These are phyloP conservation scores for Argopecten irradians DNA, from an alignment of 1,140 invertebrate genomes.

Conservation along the genomic window DNA sequence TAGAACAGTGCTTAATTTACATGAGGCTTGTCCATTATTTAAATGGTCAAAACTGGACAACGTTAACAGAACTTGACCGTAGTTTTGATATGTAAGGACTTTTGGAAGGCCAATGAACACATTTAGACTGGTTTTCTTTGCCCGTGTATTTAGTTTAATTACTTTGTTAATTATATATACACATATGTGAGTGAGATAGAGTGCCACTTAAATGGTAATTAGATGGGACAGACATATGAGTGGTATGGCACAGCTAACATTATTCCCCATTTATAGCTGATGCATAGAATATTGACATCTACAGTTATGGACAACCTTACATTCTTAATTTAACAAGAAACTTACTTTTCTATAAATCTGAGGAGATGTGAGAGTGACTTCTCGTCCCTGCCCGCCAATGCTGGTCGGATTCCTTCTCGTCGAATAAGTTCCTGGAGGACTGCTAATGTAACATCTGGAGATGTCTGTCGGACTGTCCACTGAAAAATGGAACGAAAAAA, in stretches of 20 bases:
- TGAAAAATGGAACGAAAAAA: slow-evolving; percentile 55
- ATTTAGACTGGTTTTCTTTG: too few relatives aligned
- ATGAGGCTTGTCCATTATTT: too few relatives aligned
- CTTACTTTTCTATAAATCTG: slow-evolving; percentile 82
- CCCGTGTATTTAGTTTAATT: too few relatives aligned
- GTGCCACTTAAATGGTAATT: neutral
- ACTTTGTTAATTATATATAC: neutral
- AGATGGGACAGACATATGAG: neutral
- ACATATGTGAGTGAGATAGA: neutral
- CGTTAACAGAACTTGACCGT: too few relatives aligned
- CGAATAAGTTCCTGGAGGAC: slow-evolving; percentile 87
- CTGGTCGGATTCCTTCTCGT: slow-evolving; percentile 76
- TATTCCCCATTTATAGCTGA: neutral
- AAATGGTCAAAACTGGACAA: too few relatives aligned
- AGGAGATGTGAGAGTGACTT: slow-evolving; percentile 83
- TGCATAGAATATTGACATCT: neutral
- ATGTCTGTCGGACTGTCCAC: slow-evolving; percentile 77
- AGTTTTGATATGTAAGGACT: too few relatives aligned
- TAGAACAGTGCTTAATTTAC: too few relatives aligned
- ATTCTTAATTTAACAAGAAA: neutral
- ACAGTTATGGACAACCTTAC: neutral
- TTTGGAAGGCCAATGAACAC: too few relatives aligned
- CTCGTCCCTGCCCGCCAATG: slow-evolving; percentile 84
- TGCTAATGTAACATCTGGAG: slow-evolving; percentile 87
- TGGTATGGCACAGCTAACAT: neutral